Evolutionary conservation across 2,113 vertebrate species (phyloP).

Genomic region (Corvus hawaiiensis): DNA sequence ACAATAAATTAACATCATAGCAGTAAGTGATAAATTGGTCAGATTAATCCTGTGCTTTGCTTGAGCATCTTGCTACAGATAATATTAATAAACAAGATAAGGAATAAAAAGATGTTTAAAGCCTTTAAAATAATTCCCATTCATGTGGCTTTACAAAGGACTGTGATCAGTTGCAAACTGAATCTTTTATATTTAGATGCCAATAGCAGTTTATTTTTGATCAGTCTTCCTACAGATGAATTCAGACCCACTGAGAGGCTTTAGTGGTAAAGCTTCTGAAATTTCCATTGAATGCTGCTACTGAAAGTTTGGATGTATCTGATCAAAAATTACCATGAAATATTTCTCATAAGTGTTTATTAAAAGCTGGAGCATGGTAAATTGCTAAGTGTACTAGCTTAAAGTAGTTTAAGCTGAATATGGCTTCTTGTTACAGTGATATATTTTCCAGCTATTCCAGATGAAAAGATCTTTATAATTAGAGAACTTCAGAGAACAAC

Average conservation of each 20-base stretch:
- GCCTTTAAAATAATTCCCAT: neutral
- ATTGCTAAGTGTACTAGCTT: neutral
- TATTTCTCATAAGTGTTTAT: conserved; percentile 5
- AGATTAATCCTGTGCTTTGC: neutral
- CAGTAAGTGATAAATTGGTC: neutral
- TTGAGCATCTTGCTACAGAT: neutral
- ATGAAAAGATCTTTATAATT: neutral
- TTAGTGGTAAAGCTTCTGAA: neutral
- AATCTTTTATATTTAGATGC: neutral
- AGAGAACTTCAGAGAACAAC: neutral
- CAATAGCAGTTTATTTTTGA: neutral
- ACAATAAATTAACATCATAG: neutral
- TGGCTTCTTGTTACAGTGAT: neutral
- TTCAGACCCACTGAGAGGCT: neutral
- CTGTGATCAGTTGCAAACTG: neutral
- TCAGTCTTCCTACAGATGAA: neutral
- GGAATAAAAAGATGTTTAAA: neutral
- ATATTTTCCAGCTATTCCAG: neutral
- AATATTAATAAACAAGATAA: neutral
- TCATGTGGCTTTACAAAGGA: neutral
- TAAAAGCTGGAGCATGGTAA: neutral
- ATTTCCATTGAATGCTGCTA: neutral
- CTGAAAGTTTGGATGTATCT: neutral
- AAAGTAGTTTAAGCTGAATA: neutral
- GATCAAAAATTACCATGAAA: neutral